phyloP scores from a whole-genome alignment of 2,797 vertebrate species.

The Zenarchopterus dispar region DNA sequence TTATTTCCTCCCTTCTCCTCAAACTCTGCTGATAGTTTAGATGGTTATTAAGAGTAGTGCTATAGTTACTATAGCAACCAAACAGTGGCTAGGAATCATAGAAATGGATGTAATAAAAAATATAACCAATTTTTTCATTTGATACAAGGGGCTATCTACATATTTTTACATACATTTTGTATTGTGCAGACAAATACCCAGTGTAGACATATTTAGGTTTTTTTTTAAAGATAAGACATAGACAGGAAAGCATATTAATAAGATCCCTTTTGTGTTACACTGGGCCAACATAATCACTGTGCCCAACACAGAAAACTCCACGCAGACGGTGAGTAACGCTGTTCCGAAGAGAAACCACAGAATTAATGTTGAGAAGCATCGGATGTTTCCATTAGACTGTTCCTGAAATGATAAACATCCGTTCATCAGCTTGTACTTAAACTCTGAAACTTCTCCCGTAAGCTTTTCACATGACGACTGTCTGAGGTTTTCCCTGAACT shows the following conservation, averaged over 20 bases:
- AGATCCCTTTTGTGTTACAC: conserved; percentile 45
- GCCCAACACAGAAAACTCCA: conserved; percentile 20
- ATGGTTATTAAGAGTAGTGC: not conserved
- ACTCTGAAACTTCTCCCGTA: conserved; percentile 92
- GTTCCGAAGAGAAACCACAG: conserved; percentile 15
- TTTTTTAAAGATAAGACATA: conserved; percentile 35
- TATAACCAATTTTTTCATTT: conserved; percentile 19
- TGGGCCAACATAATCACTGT: conserved; percentile 18
- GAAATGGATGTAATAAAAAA: conserved; percentile 19
- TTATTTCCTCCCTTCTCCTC: not conserved
- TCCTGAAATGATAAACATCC: conserved; percentile 35
- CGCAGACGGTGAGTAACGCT: conserved; percentile 28
- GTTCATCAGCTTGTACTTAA: conserved; percentile 77
- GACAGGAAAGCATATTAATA: not conserved
- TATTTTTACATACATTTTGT: conserved; percentile 40
- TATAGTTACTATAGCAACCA: conserved; percentile 35
- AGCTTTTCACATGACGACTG: conserved; percentile 86
- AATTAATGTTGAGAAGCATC: not conserved
- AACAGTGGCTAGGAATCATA: conserved; percentile 33
- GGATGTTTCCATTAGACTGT: conserved; percentile 12
- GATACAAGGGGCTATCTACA: conserved; percentile 36
- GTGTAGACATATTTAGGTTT: conserved; percentile 66
- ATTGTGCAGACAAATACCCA: conserved; percentile 49
- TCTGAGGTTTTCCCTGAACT: conserved; percentile 67
- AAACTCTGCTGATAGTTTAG: conserved; percentile 28